These are phyloP conservation scores for Turritopsis dohrnii DNA, from an alignment of 30 jellyfish, hydroid and myxozoan species.

Conservation along the genomic window DNA sequence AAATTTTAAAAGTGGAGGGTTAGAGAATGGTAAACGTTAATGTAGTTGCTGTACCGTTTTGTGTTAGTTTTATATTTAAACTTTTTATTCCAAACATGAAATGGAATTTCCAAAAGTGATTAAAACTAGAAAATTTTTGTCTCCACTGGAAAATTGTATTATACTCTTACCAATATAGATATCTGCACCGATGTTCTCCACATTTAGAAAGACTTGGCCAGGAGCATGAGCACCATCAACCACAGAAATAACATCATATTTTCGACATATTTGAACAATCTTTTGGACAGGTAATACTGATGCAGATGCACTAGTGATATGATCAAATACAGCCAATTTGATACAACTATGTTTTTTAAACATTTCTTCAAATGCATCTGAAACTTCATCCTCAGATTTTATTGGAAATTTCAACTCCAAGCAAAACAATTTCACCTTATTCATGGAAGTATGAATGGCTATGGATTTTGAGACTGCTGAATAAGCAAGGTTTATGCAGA, in stretches of 20 bases:
- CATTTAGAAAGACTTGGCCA: constrained; percentile 80
- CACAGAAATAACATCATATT: constrained; percentile 55
- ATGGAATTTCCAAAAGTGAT: too few species aligned
- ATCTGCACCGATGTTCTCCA: constrained; percentile 71
- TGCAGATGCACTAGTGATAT: constrained; percentile 83
- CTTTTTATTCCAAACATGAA: too few species aligned
- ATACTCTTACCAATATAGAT: constrained; percentile 81
- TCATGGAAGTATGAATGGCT: constrained; percentile 39
- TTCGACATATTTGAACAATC: constrained; percentile 58
- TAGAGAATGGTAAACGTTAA: too few species aligned
- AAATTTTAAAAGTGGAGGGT: too few species aligned
- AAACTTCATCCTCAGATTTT: constrained; percentile 43
- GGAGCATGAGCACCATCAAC: constrained; percentile 99
- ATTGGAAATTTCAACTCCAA: constrained; percentile 69
- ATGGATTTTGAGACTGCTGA: constrained; percentile 76
- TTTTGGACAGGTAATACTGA: constrained; percentile 69
- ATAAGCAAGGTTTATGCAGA: constrained; percentile 59
- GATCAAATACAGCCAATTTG: constrained; percentile 85
- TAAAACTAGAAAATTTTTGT: too few species aligned
- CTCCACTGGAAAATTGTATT: too few species aligned
- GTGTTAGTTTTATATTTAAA: too few species aligned
- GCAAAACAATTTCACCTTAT: constrained; percentile 47
- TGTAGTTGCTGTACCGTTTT: too few species aligned
- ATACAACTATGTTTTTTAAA: constrained; percentile 39
- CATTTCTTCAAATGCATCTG: constrained; percentile 33